A percentile compares a stretch with the other conserved stretches of the same genome.
Evolutionary conservation across 2,113 vertebrate genomes (phyloP).

Genomic region (Machaerirhynchus nigripectus): DNA sequence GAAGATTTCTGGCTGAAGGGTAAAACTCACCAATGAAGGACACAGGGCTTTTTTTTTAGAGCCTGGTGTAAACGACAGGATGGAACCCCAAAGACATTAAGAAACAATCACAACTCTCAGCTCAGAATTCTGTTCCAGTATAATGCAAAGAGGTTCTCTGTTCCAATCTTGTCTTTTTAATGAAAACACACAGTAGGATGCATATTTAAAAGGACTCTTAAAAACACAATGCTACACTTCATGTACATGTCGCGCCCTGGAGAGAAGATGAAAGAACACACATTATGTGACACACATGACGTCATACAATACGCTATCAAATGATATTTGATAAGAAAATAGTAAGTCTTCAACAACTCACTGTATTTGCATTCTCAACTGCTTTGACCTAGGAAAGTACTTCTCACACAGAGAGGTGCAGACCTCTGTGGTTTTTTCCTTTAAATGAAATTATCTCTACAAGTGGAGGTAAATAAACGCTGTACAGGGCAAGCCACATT

Average conservation of each 20-base stretch:
- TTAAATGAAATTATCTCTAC: neutral
- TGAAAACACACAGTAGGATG: neutral
- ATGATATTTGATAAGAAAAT: neutral
- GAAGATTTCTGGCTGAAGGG: neutral
- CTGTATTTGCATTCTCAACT: neutral
- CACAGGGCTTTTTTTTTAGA: neutral
- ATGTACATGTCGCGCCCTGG: neutral
- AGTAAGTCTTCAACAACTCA: neutral
- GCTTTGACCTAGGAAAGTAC: neutral
- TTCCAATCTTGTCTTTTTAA: neutral
- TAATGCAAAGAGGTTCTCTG: neutral
- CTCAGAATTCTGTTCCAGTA: neutral
- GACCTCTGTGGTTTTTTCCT: neutral
- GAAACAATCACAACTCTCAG: neutral
- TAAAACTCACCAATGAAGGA: rapidly evolving
- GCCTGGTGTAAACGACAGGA: neutral
- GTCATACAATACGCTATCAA: neutral
- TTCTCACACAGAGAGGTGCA: neutral
- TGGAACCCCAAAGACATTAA: neutral
- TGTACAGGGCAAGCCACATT: neutral
- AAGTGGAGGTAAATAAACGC: neutral
- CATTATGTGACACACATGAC: neutral
- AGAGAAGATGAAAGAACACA: neutral
- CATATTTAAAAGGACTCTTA: slow-evolving; percentile 19
- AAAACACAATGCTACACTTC: neutral